These are phyloP conservation scores for Busseola fusca DNA, from an alignment of 2,888 invertebrate genomes.

Conservation along the genomic window DNA sequence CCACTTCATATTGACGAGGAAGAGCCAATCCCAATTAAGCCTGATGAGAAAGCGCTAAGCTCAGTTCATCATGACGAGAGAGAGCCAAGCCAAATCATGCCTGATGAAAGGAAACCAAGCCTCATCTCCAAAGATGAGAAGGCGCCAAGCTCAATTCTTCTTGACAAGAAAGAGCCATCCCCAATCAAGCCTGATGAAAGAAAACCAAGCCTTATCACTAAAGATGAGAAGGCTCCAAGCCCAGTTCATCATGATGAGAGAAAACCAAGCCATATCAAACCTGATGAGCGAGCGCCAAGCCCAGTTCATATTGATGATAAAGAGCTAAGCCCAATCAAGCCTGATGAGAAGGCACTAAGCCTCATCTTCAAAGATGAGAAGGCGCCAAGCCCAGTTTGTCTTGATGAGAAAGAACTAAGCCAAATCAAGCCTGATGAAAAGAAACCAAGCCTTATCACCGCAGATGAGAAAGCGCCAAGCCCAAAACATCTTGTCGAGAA, in stretches of 20 bases:
- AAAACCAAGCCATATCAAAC: not conserved
- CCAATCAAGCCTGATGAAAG: not conserved
- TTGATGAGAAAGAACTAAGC: not conserved
- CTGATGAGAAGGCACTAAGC: not conserved
- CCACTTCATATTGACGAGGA: not conserved
- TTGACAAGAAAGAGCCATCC: not conserved
- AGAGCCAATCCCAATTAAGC: not conserved
- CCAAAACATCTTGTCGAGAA: not conserved
- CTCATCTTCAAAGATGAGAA: too few species aligned
- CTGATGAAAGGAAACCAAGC: not conserved
- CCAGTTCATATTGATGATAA: not conserved
- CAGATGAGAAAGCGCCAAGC: not conserved
- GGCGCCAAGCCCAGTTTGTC: too few species aligned
- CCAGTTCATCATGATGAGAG: not conserved
- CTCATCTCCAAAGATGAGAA: not conserved
- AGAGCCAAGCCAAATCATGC: too few species aligned
- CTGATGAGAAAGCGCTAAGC: not conserved
- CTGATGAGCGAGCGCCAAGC: not conserved
- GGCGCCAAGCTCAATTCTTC: too few species aligned
- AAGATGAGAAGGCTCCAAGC: not conserved
- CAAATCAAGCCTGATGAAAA: not conserved
- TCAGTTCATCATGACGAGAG: not conserved
- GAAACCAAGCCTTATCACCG: not conserved
- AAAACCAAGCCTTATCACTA: not conserved
- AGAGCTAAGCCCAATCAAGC: not conserved